Evolutionary conservation across 2,113 vertebrate genomes (phyloP).

Genomic region (Zootoca vivipara): DNA sequence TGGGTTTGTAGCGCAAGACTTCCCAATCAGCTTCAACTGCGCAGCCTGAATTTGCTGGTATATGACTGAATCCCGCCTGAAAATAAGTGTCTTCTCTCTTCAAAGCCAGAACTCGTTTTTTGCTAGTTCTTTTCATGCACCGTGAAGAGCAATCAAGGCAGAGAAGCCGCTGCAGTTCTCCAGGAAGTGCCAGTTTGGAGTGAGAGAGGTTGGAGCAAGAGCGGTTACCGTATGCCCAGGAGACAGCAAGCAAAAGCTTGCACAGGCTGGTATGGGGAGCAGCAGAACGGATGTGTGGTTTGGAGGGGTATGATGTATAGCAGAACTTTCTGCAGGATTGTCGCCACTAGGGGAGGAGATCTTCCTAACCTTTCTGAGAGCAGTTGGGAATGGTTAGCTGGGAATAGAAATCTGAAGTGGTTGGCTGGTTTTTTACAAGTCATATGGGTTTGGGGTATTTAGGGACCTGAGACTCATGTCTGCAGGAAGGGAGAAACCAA

Average conservation of each 20-base stretch:
- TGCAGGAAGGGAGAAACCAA: constrained; percentile 9
- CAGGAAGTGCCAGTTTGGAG: neutral
- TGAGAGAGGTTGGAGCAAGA: neutral
- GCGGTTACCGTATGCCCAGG: neutral
- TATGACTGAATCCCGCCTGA: too few species aligned
- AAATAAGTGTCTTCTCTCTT: neutral
- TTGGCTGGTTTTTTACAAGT: constrained; percentile 27
- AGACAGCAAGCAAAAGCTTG: neutral
- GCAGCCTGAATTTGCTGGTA: too few species aligned
- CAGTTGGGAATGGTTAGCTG: neutral
- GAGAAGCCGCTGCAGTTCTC: neutral
- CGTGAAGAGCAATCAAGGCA: neutral
- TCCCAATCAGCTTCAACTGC: too few species aligned
- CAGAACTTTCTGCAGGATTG: neutral
- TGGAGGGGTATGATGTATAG: neutral
- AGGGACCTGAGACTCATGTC: constrained; percentile 35
- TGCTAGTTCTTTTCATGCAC: neutral
- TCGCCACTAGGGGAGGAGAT: neutral
- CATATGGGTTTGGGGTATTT: constrained; percentile 34
- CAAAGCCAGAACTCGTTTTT: neutral
- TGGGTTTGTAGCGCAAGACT: too few species aligned
- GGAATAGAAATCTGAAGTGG: neutral
- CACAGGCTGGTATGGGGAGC: neutral
- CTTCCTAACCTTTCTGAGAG: neutral
- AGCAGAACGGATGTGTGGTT: neutral